Evolutionary conservation across 2,113 vertebrate species (phyloP), one percentile per base, ranked within the genome.

Genomic region (Pao palembangensis): DNA sequence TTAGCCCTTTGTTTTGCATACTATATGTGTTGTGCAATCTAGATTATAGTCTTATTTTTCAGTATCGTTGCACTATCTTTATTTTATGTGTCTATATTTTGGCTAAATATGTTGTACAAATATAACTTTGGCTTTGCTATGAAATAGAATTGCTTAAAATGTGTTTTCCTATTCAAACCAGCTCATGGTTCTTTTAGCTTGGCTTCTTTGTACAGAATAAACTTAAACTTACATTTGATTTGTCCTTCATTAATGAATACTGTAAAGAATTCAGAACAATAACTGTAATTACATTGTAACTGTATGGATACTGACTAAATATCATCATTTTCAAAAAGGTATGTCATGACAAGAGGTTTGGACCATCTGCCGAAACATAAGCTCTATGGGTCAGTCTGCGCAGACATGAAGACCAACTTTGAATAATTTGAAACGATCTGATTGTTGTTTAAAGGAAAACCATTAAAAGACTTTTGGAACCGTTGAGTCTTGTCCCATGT

Each of bases 161-260:
- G 88, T 86, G 75, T 81, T 85, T 86, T 86, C 75, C 62, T 78
- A 78, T 74, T 82, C 70, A 72, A 73, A 84, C 72, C 69, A 70
- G 72, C 62, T 80, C 82, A 82, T 79, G 38, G 60, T 83, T 88
- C 71, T 78, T 86, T 87, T 72, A 73, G 81, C 86, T 89, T 81
- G 84, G 76, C 86, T 88, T 86, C 76, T 88, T 88, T 89, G 86
- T 89, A 88, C 73, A 88, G 82, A 88, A 79, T 82, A 84, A 82
- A 81, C 60, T 56, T 87, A 86, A 79, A 81, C 53, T 64, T 73
- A 76, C 80, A 80, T 84, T 85, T 87, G 42, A 84, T 86, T 87
- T 84, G 82, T 85, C n/a, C 49, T 83, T 87, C 83, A 82, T 86
- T 85, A 71, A 86, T 78, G 62, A 74, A 84, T 73, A 79, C 71